phyloP scores from a whole-genome alignment of 2,113 vertebrate species.

The Dendrocopos noguchii region DNA sequence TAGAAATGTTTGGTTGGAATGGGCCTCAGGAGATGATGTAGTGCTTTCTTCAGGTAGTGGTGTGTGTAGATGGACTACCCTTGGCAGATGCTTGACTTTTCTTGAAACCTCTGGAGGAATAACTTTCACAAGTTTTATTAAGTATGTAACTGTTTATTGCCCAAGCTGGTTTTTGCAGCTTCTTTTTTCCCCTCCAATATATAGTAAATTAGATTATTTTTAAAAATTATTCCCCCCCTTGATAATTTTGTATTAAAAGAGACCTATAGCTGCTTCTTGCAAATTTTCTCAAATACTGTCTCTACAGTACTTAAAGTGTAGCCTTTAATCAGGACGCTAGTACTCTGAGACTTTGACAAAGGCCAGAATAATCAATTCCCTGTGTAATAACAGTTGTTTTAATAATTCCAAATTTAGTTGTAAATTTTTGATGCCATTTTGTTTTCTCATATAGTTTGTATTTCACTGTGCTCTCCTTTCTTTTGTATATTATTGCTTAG shows the following conservation, averaged over 20 bases:
- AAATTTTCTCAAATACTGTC: neutral
- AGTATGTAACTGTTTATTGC: neutral
- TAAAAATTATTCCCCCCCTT: no score
- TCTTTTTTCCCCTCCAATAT: neutral
- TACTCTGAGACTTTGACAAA: neutral
- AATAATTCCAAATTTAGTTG: neutral
- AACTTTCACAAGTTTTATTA: neutral
- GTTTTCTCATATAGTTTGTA: neutral
- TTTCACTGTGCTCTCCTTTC: neutral
- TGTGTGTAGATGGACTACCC: neutral
- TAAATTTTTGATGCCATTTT: neutral
- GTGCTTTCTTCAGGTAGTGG: neutral
- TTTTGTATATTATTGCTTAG: neutral
- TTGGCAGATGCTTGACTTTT: neutral
- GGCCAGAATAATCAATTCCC: neutral
- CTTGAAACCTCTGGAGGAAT: neutral
- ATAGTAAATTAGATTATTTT: no score
- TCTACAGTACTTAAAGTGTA: neutral
- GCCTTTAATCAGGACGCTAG: neutral
- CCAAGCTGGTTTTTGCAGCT: neutral
- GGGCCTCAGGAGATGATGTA: neutral
- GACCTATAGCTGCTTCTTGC: neutral
- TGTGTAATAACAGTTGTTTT: neutral
- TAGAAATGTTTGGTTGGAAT: neutral
- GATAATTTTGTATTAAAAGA: neutral